phyloP scores from a whole-genome alignment of 2,113 vertebrate species.

The Etia nguti region DNA sequence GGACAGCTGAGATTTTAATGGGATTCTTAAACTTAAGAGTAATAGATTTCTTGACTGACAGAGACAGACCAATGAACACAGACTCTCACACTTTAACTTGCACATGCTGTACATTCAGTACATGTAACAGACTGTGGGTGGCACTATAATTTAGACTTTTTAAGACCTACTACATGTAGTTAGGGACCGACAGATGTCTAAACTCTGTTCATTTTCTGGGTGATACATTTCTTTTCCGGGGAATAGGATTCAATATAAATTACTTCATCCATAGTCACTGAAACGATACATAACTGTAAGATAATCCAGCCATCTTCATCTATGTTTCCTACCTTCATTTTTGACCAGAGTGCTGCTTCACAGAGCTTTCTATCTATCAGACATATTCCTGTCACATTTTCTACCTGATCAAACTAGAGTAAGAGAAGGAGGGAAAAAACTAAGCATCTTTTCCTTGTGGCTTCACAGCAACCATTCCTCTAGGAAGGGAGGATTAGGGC shows the following conservation, averaged over 20 bases:
- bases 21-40: slow-evolving; percentile 38
- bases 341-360: slow-evolving; percentile 57
- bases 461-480: slow-evolving; percentile 50
- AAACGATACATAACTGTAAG: slow-evolving; percentile 46
- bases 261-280: slow-evolving; percentile 45
- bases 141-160: slow-evolving; percentile 57
- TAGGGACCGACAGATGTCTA: slow-evolving; percentile 57
- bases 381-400: slow-evolving; percentile 44
- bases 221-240: slow-evolving; percentile 51
- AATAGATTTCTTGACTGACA: slow-evolving; percentile 39
- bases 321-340: slow-evolving; percentile 42
- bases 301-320: slow-evolving; percentile 37
- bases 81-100: slow-evolving; percentile 34
- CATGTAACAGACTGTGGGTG: slow-evolving; percentile 51
- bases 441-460: slow-evolving; percentile 31
- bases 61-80: slow-evolving; percentile 39
- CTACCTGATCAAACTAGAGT: slow-evolving; percentile 23
- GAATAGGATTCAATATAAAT: slow-evolving; percentile 47
- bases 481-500: slow-evolving; percentile 60
- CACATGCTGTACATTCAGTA: slow-evolving; percentile 55
- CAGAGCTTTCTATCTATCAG: slow-evolving; percentile 47
- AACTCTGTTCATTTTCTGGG: slow-evolving; percentile 55
- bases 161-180: slow-evolving; percentile 48
- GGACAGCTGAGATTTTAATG: slow-evolving; percentile 50
- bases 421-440: background rate